Evolutionary conservation across 2,113 vertebrate genomes (phyloP).

Genomic region (Acrocephalus arundinaceus): DNA sequence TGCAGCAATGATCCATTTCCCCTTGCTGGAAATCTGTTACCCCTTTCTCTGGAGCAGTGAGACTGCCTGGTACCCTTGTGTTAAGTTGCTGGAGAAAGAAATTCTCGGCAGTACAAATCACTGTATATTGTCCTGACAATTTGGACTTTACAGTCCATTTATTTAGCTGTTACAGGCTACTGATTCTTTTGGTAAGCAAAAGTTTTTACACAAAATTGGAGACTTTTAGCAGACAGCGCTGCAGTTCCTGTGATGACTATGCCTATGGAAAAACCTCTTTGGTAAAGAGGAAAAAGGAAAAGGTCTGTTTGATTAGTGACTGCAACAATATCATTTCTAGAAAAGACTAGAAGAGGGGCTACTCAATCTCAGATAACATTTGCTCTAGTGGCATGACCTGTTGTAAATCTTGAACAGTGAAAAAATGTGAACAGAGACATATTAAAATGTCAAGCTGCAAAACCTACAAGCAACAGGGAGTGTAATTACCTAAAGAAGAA

Average conservation of each 20-base stretch:
- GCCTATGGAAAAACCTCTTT: background rate
- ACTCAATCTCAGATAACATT: background rate
- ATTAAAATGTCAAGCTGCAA: constrained; percentile 8
- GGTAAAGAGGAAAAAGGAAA: background rate
- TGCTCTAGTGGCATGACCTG: background rate
- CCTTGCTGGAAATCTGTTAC: background rate
- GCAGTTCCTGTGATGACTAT: background rate
- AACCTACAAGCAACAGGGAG: background rate
- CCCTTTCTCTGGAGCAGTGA: background rate
- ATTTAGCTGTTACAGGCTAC: background rate
- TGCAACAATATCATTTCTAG: background rate
- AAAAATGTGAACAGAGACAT: background rate
- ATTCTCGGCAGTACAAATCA: background rate
- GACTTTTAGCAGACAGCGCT: background rate
- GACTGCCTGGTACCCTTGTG: background rate
- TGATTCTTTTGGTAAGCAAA: background rate
- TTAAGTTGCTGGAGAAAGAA: background rate
- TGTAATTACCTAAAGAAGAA: background rate
- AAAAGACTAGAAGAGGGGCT: background rate
- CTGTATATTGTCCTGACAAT: background rate
- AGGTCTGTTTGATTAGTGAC: background rate
- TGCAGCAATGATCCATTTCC: background rate
- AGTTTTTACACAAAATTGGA: background rate
- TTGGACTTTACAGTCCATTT: background rate
- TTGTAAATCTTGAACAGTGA: background rate